Base-by-base conservation (phyloP, 2,797 vertebrate species). In the Ibycter americanus region DNA sequence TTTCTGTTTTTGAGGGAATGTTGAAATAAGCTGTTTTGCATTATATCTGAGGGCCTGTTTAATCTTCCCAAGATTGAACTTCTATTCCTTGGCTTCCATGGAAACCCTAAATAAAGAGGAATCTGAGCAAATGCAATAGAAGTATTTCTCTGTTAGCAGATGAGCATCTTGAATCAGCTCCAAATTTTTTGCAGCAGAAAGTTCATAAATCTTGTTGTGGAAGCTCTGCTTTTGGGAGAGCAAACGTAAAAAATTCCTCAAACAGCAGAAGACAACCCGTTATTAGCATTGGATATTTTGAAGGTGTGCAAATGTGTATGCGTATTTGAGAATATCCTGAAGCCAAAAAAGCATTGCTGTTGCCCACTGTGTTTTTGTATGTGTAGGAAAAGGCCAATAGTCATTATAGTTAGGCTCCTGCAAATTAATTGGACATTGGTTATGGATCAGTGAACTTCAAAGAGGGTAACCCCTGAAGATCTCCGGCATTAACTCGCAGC, bases 381-480 rank as follows among this genome's bases (percentile, higher is more conserved):
- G 91, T 3, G 4, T 93, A 68, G 82, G 87, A 94, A 96, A 95
- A 97, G 95, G 94, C 95, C 96, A 97, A 93, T 94, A 96, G 97
- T 96, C 94, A 96, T 97, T 96, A 88, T 94, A 82, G 94, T 94
- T 95, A 78, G 89, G 93, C 90, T 96, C 79, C 93, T 94, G 94
- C 92, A 97, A 95, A 97, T 97, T 97, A 97, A 96, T 97, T 97
- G 96, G 96, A 89, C 92, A 89, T 97, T 95, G 93, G 90, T 97
- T 95, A 92, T 97, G 97, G 96, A 97, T 97, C 97, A 96, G 93
- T 95, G 96, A 94, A 96, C 95, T 95, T 96, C 97, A 97, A 97
- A 97, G 96, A 86, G 92, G 89, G 90, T 58, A 97, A 91, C 95
- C 96, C 94, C 93, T 15, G 15, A 97, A 97, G 94, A 97, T 95